A percentile compares a stretch with the other conserved stretches of the same genome.
Evolutionary conservation across 2,888 invertebrate species (phyloP).

Genomic region (Drosophila histrio): DNA sequence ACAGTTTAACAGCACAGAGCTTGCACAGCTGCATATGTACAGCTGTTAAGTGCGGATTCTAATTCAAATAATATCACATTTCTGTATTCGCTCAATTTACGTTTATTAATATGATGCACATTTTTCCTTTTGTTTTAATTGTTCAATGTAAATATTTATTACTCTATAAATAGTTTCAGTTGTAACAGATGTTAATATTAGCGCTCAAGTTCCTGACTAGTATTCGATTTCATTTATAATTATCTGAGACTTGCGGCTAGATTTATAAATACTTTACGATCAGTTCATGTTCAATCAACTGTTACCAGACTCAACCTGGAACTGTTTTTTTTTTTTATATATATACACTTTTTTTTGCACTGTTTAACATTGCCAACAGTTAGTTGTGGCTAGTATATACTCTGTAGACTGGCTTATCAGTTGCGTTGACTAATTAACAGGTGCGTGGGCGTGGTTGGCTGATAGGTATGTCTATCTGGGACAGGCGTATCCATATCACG

Average conservation of each 20-base stretch:
- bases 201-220: conserved; percentile 11
- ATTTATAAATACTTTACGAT: conserved; percentile 53
- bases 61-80: not conserved
- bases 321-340: too few species aligned
- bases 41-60: not conserved
- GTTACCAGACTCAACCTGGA: not conserved
- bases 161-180: conserved; percentile 9
- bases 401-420: conserved; percentile 38
- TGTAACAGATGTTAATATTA: conserved; percentile 37
- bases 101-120: not conserved
- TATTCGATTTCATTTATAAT: conserved; percentile 35
- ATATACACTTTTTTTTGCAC: not conserved
- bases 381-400: not conserved
- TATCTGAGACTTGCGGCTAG: not conserved
- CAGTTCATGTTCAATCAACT: conserved; percentile 7
- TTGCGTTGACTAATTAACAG: conserved; percentile 37
- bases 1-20: not conserved
- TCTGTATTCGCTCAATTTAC: not conserved
- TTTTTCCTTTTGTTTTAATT: not conserved
- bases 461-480: conserved; percentile 1
- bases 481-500: conserved; percentile 24
- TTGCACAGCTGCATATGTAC: not conserved
- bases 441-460: conserved; percentile 48
- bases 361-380: conserved; percentile 12
- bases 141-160: conserved; percentile 14